These are phyloP conservation scores for Nyctibius grandis DNA, from an alignment of 2,797 vertebrate species.

Conservation along the genomic window DNA sequence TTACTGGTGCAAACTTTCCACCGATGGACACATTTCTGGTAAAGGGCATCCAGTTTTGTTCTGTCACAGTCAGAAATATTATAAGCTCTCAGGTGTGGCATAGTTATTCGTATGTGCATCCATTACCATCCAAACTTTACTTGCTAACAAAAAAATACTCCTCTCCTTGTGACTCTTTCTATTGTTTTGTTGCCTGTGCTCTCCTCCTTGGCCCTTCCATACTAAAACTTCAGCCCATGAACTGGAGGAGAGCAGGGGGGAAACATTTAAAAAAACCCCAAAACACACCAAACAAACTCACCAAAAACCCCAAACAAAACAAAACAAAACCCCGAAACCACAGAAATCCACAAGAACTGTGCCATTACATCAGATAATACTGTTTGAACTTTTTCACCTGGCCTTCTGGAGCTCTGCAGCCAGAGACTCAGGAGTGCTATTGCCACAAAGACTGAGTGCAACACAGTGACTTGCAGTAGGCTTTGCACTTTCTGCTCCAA, in stretches of 20 bases:
- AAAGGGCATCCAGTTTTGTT: neutral
- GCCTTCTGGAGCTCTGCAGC: neutral
- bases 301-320: neutral
- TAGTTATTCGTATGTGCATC: neutral
- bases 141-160: neutral
- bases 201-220: neutral
- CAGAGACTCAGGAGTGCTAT: neutral
- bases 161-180: neutral
- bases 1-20: neutral
- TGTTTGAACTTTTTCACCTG: neutral
- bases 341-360: neutral
- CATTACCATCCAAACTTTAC: neutral
- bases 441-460: neutral
- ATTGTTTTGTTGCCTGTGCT: neutral
- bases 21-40: neutral
- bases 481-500: neutral
- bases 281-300: too few relatives aligned
- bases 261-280: fast-evolving
- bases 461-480: fast-evolving
- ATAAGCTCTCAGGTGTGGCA: neutral
- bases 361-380: neutral
- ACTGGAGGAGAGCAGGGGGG: fast-evolving
- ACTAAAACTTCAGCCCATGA: neutral
- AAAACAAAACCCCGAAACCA: neutral
- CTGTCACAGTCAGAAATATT: neutral